Base-by-base conservation (phyloP, 2,113 vertebrate genomes). In the Crocuta crocuta region DNA sequence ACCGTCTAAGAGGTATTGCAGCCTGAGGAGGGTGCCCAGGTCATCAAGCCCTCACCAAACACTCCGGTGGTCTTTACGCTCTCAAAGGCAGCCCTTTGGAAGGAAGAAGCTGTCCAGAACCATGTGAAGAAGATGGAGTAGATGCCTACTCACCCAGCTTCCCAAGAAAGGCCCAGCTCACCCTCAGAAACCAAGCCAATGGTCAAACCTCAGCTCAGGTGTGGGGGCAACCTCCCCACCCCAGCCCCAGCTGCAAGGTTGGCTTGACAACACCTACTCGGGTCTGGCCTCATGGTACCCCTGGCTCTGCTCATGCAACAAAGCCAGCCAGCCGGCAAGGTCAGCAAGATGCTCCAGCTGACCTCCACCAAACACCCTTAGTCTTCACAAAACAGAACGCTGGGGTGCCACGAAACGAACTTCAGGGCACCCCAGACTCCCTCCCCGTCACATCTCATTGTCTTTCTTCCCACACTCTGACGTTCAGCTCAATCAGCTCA, bases 31-130 rank as follows among this genome's bases (percentile, higher is more conserved):
- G 28, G 11, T 10, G 26, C 10, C 76, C 19, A 63, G 13, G 71
- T 43, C 78, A 58, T 6, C 9, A 63, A 58, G 23, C 2, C 35
- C 10, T 70, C 71, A n/a, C 10, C 28, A 43, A 24, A 2, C 33
- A 70, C 50, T n/a, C 23, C 0, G 0, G 7, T 16, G 33, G 90
- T 26, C 28, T 31, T 23, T 50, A 26, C 16, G 35, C 4, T 76
- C 61, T 66, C 63, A 63, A 80, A 63, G 17, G n/a, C 26, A 87
- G 12, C 50, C 70, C 76, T 10, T 13, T 4, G 2, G 33, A 82
- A 86, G 2, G 16, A 70, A 93, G 26, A 43, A 66, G 55, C 39
- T 84, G 90, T 89, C 33, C 79, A 86, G 58, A 96, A 35, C 63
- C 50, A 76, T 45, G 21, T 48, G 39, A 87, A 85, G 76, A 80